A percentile compares a stretch with the other conserved stretches of the same genome.
Evolutionary conservation across 2,888 invertebrate species (phyloP).

Genomic region (Melanotus villosus): DNA sequence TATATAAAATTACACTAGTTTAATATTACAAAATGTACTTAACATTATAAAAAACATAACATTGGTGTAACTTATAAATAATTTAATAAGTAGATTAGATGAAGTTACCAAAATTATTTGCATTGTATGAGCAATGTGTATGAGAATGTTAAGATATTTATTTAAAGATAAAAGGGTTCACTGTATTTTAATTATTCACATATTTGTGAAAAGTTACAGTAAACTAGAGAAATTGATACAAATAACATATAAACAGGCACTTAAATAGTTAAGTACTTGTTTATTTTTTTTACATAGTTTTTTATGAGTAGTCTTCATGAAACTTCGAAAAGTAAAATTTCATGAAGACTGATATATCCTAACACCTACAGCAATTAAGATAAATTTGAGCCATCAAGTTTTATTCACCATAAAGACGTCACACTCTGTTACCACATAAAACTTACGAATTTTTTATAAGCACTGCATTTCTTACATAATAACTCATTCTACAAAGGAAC

Average conservation of each 20-base stretch:
- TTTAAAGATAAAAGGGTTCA: too few species aligned
- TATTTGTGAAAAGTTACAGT: too few species aligned
- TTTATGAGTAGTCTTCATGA: too few species aligned
- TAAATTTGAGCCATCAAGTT: constrained; percentile 15
- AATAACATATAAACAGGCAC: too few species aligned
- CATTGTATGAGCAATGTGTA: background rate
- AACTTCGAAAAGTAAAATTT: too few species aligned
- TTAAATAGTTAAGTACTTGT: too few species aligned
- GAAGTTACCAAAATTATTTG: background rate
- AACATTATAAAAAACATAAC: background rate
- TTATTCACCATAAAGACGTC: background rate
- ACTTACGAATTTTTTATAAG: background rate
- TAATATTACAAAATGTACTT: background rate
- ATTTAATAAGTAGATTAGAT: background rate
- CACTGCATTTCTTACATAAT: background rate
- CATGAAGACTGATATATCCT: too few species aligned
- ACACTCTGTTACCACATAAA: background rate
- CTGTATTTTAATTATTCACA: too few species aligned
- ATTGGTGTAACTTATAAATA: background rate
- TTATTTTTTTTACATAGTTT: too few species aligned
- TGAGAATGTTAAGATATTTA: too few species aligned
- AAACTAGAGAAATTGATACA: too few species aligned
- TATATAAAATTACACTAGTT: constrained; percentile 1
- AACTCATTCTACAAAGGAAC: constrained; percentile 77
- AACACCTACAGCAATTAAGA: too few species aligned